Conservation (phyloP, 2,113 vertebrate species). For the Pelobates fuscus region DNA sequence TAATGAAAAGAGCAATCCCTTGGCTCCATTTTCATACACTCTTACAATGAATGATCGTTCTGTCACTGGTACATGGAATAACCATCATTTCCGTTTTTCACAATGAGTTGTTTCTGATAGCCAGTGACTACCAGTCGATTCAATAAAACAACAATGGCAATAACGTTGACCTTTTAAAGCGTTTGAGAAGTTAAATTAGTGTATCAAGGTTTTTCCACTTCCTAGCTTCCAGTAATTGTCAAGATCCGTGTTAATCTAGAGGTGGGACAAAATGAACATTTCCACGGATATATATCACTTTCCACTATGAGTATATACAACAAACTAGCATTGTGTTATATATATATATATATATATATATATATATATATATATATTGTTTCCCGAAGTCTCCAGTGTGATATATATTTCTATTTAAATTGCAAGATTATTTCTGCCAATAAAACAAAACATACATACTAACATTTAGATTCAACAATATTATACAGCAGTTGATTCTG, state of each 20-base stretch:
- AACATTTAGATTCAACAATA: too few species aligned
- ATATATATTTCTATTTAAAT: too few species aligned
- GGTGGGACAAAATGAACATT: conserved; percentile 8
- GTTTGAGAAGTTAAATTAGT: conserved; percentile 26
- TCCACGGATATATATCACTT: not conserved
- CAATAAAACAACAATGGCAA: conserved; percentile 24
- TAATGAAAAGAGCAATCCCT: too few species aligned
- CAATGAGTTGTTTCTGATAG: conserved; percentile 19
- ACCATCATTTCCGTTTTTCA: conserved; percentile 39
- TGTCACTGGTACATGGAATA: not conserved
- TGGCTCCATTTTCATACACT: too few species aligned
- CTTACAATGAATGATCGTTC: conserved; percentile 7
- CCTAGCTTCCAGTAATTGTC: conserved; percentile 45
- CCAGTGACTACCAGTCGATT: not conserved
- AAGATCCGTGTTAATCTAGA: conserved; percentile 12
- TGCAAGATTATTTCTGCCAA: too few species aligned
- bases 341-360: too few species aligned
- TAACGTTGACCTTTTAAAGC: conserved; percentile 32
- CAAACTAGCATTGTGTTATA: too few species aligned
- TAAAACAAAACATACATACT: too few species aligned
- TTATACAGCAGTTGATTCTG: too few species aligned
- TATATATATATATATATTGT: too few species aligned
- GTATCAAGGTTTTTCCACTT: conserved; percentile 20
- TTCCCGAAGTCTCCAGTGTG: too few species aligned
- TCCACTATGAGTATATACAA: conserved; percentile 4